phyloP scores from a whole-genome alignment of 2,113 vertebrate species.

The Rattus norvegicus region GRCr8 NC_086029.1:30959501-30960000 shows the following conservation, averaged over 20 bases:
- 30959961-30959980: not conserved
- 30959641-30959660: no score
- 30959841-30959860: fast-evolving
- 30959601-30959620: not conserved
- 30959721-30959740: not conserved
- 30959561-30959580: not conserved
- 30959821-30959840: not conserved
- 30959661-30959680: not conserved
- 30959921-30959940: not conserved
- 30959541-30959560: not conserved
- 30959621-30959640: not conserved
- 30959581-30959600: not conserved
- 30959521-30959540: not conserved
- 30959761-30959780: not conserved
- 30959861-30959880: not conserved
- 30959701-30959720: not conserved
- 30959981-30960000: no score
- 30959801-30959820: not conserved
- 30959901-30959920: not conserved
- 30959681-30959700: not conserved
- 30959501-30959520: not conserved
- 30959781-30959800: not conserved
- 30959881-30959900: not conserved
- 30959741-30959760: not conserved
- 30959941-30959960: not conserved